Conservation (phyloP, 2,888 invertebrate genomes). For the Horisme vitalbata region DNA sequence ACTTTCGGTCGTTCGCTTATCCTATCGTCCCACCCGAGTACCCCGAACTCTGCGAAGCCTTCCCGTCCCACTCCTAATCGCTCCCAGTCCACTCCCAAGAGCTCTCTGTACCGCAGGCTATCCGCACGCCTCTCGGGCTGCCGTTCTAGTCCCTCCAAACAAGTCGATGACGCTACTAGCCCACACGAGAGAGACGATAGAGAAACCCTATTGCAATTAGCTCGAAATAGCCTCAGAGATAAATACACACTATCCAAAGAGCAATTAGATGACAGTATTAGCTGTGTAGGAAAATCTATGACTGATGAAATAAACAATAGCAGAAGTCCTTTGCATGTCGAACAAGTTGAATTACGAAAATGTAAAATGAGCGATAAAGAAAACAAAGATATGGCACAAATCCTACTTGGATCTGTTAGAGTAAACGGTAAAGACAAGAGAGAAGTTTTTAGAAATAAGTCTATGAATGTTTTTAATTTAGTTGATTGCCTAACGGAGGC, state of each 20-base stretch:
- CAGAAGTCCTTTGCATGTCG: constrained; percentile 46
- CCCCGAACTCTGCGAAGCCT: constrained; percentile 63
- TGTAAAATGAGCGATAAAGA: constrained; percentile 65
- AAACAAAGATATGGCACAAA: constrained; percentile 60
- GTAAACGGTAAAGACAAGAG: constrained; percentile 65
- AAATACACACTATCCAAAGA: constrained; percentile 54
- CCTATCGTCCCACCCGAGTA: constrained; percentile 76
- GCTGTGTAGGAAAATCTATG: constrained; percentile 61
- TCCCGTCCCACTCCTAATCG: constrained; percentile 66
- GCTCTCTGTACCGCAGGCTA: constrained; percentile 73
- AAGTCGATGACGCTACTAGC: constrained; percentile 37
- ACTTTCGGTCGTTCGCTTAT: constrained; percentile 85
- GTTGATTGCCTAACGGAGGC: constrained; percentile 73
- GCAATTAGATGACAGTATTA: constrained; percentile 59
- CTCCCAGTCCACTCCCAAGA: constrained; percentile 74
- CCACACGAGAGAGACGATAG: constrained; percentile 49
- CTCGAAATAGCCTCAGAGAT: constrained; percentile 60
- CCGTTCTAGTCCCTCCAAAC: constrained; percentile 54
- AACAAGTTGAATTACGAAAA: constrained; percentile 54
- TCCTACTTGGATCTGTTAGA: constrained; percentile 52
- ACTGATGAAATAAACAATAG: constrained; percentile 53
- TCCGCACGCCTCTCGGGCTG: constrained; percentile 75
- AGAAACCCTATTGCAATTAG: constrained; percentile 60
- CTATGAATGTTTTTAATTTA: constrained; percentile 75
- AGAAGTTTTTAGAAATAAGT: constrained; percentile 78